Percentiles rank a stretch among this genome's conserved stretches.
Conservation (phyloP, 1,140 invertebrate species). For the Ips nitidus region DNA sequence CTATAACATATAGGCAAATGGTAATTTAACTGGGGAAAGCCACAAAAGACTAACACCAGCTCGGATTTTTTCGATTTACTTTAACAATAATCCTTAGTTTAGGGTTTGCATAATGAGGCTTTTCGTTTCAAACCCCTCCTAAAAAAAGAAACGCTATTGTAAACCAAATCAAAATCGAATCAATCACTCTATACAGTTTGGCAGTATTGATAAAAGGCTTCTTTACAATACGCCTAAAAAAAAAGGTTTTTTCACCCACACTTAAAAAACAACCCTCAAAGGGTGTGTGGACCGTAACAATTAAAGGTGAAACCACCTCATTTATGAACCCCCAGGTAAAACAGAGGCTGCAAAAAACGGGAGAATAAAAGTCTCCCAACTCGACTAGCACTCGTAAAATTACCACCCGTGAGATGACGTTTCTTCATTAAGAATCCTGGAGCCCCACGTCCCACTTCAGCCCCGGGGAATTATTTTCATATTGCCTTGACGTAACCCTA, state of each 20-base stretch:
- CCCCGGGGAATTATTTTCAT: constrained; percentile 9
- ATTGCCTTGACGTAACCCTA: not conserved
- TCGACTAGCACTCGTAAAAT: not conserved
- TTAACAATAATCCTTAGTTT: too few species aligned
- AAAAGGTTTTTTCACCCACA: too few species aligned
- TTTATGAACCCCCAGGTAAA: not conserved
- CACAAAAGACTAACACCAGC: too few species aligned
- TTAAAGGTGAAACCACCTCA: not conserved
- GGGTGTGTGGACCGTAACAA: too few species aligned
- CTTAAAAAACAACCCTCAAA: too few species aligned
- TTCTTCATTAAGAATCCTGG: constrained; percentile 6
- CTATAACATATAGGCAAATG: too few species aligned
- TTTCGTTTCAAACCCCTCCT: too few species aligned
- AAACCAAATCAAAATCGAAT: not conserved
- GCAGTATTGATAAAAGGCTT: not conserved
- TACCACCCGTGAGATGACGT: not conserved
- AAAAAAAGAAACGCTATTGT: not conserved
- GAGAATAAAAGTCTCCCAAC: not conserved
- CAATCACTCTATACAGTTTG: not conserved
- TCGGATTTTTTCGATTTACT: too few species aligned
- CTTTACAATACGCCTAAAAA: too few species aligned
- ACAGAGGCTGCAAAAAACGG: not conserved
- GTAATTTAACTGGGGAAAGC: too few species aligned
- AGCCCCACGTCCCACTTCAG: not conserved
- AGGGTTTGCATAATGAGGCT: too few species aligned